These are phyloP conservation scores for Idris sp. DNA, from an alignment of 1,140 invertebrate species.

Conservation along the genomic window DNA sequence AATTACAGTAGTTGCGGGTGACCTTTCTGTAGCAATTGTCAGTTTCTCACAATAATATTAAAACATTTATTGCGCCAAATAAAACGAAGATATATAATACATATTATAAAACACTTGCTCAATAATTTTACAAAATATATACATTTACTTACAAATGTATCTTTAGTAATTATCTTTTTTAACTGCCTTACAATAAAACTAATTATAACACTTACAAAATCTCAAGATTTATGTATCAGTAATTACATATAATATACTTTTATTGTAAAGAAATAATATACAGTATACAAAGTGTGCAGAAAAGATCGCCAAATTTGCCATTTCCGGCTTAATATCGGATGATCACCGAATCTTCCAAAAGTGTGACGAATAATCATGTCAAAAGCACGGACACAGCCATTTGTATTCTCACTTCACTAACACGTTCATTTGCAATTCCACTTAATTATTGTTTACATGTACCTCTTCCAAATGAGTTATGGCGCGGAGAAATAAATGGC, in stretches of 20 bases:
- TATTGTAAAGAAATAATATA: too few species aligned
- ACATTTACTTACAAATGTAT: too few species aligned
- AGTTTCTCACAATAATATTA: constrained; percentile 37
- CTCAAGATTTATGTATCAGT: too few species aligned
- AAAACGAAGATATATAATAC: constrained; percentile 24
- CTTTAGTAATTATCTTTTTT: too few species aligned
- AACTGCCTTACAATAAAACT: too few species aligned
- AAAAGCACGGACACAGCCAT: constrained; percentile 30
- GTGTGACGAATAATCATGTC: constrained; percentile 51
- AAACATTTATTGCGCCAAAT: constrained; percentile 23
- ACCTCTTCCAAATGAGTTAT: constrained; percentile 39
- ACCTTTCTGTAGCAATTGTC: constrained; percentile 40
- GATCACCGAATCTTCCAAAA: constrained; percentile 11
- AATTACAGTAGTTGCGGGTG: constrained; percentile 50
- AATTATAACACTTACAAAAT: too few species aligned
- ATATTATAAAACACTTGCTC: constrained; percentile 24
- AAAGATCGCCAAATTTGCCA: too few species aligned
- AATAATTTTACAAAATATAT: too few species aligned
- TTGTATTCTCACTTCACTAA: constrained; percentile 38
- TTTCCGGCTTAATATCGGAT: not conserved
- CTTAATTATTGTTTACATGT: constrained; percentile 59
- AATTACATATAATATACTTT: too few species aligned
- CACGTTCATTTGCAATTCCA: constrained; percentile 57
- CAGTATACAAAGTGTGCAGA: too few species aligned
- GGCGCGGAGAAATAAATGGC: constrained; percentile 16